A percentile compares a stretch with the other conserved stretches of the same genome.
phyloP scores from a whole-genome alignment of 1,140 invertebrate species.

The Lepidotrigona ventralis region DNA sequence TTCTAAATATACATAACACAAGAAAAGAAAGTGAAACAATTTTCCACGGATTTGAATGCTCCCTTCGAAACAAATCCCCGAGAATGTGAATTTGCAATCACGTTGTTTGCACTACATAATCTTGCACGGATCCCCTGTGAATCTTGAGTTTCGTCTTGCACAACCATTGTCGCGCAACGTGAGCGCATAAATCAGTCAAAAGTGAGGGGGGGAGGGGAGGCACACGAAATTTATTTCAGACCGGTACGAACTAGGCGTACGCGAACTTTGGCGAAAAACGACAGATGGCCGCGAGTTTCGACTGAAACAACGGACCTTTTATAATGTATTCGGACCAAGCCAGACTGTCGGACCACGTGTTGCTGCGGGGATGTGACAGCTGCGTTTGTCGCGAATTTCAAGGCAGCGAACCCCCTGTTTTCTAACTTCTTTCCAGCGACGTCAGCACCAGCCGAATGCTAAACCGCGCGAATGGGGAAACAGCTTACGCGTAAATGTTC shows the following conservation, averaged over 20 bases:
- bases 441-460: not conserved
- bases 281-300: conserved; percentile 56
- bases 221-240: not conserved
- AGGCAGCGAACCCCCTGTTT: not conserved
- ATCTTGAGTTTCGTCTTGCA: too few species aligned
- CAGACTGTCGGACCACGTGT: conserved; percentile 66
- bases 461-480: conserved; percentile 4
- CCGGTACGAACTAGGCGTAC: not conserved
- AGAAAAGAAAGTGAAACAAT: too few species aligned
- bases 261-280: conserved; percentile 35
- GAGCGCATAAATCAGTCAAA: too few species aligned
- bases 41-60: too few species aligned
- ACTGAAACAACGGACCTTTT: conserved; percentile 54
- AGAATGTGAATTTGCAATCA: too few species aligned
- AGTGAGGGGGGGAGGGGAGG: too few species aligned
- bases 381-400: conserved; percentile 57
- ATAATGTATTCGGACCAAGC: conserved; percentile 69
- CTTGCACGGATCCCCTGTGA: too few species aligned
- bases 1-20: too few species aligned
- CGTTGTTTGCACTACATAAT: too few species aligned
- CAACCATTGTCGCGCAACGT: too few species aligned
- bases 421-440: conserved; percentile 13
- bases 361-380: conserved; percentile 65
- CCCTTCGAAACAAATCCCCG: too few species aligned
- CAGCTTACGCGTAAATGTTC: conserved; percentile 26